Evolutionary conservation across 2,888 invertebrate genomes (phyloP).

Genomic region (Chrysotoxum bicinctum): DNA sequence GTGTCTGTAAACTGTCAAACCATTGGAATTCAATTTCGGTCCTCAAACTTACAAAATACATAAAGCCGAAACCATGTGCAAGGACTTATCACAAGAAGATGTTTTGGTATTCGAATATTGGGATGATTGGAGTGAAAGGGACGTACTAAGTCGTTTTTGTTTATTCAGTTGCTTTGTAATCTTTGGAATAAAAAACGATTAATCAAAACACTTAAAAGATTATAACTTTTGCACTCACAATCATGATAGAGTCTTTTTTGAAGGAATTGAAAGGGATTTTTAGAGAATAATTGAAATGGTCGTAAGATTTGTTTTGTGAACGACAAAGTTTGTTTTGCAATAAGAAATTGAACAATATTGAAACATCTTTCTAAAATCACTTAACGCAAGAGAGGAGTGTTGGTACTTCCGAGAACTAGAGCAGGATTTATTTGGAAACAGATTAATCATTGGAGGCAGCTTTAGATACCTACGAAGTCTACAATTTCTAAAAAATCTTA

Average conservation of each 20-base stretch:
- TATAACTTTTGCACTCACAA: slow-evolving; percentile 20
- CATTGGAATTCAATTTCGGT: slow-evolving; percentile 34
- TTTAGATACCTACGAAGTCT: no score
- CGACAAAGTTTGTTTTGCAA: not conserved
- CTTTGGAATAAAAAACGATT: not conserved
- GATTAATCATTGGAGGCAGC: no score
- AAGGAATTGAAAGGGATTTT: not conserved
- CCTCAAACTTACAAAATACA: slow-evolving; percentile 21
- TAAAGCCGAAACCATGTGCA: slow-evolving; percentile 1
- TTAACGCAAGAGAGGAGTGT: no score
- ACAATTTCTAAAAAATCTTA: no score
- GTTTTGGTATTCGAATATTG: not conserved
- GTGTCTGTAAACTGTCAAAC: slow-evolving; percentile 27
- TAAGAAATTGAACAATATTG: not conserved
- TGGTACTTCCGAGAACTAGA: no score
- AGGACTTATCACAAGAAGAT: not conserved
- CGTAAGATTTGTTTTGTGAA: not conserved
- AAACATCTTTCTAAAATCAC: not conserved
- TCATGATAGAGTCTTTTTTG: not conserved
- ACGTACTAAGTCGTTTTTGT: slow-evolving; percentile 5
- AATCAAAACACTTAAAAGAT: slow-evolving; percentile 31
- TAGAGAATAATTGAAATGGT: not conserved
- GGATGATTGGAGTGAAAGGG: not conserved
- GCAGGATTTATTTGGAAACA: no score
- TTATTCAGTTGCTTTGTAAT: slow-evolving; percentile 30